Base-by-base conservation (phyloP, 1,140 invertebrate genomes). In the Dysdera silvatica region DNA sequence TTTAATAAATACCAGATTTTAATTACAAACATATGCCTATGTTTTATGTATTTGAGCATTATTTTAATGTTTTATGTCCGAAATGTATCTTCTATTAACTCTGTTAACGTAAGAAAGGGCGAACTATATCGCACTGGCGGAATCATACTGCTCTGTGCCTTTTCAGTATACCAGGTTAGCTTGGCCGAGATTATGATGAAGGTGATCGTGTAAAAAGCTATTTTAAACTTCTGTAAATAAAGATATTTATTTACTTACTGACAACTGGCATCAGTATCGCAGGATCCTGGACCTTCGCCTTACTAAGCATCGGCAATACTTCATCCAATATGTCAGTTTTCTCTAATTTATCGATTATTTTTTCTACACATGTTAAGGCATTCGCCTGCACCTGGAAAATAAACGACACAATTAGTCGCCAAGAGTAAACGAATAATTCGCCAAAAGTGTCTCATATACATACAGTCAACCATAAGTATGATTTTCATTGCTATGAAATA, bases 241-340 rank as follows among this genome's bases (percentile, higher is more conserved):
- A 24, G 26, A 64, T 26, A n/a, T 66, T 51, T 4, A 18, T 31
- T 23, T 65, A 74, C 75, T 71, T 69, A 80, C 79, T 73, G 59
- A 79, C 74, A 20, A 80, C 73, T 48, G 74, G 70, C 73, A 80
- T 76, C 29, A 81, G 72, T 53, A 83, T 77, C 40, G 79, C 76
- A 0, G 91, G 87, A 74, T 98, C 92, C 52, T 87, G 85, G 28
- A 94, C 81, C 45, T 86, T 83, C 55, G 93, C 88, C 66, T 90
- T 86, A 65, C 85, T 87, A n/a, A 98, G 79, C 57, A 96, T 81
- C 1, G 92, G 93, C 66, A 97, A 80, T 0, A 98, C 89, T 67
- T 94, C 88, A 68, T 96, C 93, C 65, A 94, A 84, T 48, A 97
- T 91, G 72, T 89, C 85, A 48, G 84, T 83, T 68, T 89, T 87